Evolutionary conservation across 2,113 vertebrate species (phyloP).

Genomic region (Oreochromis niloticus): DNA sequence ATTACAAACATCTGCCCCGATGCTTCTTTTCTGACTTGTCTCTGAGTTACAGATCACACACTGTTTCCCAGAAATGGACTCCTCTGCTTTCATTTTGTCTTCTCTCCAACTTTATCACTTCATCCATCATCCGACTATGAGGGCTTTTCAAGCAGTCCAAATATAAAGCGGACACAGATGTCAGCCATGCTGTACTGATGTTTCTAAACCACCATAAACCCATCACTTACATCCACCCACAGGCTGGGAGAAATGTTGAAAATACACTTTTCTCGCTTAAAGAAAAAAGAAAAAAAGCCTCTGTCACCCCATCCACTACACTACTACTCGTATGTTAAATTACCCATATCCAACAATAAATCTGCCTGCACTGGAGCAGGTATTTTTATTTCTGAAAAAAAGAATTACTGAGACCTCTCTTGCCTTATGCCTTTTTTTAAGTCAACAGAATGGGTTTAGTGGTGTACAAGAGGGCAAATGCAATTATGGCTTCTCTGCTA

Average conservation of each 20-base stretch:
- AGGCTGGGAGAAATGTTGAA: conserved; percentile 28
- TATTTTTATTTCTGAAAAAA: conserved; percentile 31
- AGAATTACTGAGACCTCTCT: neutral
- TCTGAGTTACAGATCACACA: conserved; percentile 34
- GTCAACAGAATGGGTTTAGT: conserved; percentile 34
- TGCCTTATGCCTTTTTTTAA: neutral
- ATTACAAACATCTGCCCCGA: conserved; percentile 33
- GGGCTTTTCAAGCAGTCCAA: conserved; percentile 61
- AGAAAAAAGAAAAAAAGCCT: conserved; percentile 36
- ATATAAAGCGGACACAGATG: conserved; percentile 66
- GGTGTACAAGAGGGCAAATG: conserved; percentile 60
- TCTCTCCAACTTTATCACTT: conserved; percentile 62
- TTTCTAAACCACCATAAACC: conserved; percentile 55
- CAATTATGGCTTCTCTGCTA: conserved; percentile 67
- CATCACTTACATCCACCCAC: conserved; percentile 63
- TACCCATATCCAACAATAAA: conserved; percentile 33
- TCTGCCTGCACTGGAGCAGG: conserved; percentile 8
- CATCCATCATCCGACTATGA: conserved; percentile 63
- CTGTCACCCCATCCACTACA: neutral
- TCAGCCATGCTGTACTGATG: conserved; percentile 55
- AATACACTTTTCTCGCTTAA: conserved; percentile 27
- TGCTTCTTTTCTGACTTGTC: conserved; percentile 13
- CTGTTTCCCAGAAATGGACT: conserved; percentile 50
- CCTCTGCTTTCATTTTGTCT: conserved; percentile 51
- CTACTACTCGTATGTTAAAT: conserved; percentile 6